Conservation (phyloP, 1,140 invertebrate species). For the Pseudomyrmex gracilis region DNA sequence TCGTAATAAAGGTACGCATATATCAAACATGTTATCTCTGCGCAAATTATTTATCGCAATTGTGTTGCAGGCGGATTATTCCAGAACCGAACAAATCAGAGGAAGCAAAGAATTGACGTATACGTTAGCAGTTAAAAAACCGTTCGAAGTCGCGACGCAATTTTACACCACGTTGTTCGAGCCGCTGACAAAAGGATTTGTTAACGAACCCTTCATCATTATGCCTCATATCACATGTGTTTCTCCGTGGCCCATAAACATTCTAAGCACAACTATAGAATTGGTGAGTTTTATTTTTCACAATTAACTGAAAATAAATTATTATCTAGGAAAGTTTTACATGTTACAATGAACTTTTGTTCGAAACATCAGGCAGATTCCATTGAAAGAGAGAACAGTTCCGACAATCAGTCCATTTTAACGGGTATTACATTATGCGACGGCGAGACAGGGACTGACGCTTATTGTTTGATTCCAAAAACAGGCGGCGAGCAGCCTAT, state of each 20-base stretch:
- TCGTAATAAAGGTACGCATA: conserved; percentile 85
- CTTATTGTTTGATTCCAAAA: conserved; percentile 84
- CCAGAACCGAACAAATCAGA: conserved; percentile 77
- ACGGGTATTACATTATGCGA: conserved; percentile 79
- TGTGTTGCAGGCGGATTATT: conserved; percentile 82
- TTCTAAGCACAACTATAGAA: conserved; percentile 88
- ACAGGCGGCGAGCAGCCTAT: conserved; percentile 85
- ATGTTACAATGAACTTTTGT: background rate
- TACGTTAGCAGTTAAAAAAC: conserved; percentile 88
- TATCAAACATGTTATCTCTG: background rate
- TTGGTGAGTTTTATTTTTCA: conserved; percentile 79
- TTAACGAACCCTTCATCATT: conserved; percentile 89
- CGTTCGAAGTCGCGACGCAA: conserved; percentile 89
- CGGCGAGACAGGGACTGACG: conserved; percentile 86
- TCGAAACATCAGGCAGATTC: conserved; percentile 77
- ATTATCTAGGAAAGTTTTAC: background rate
- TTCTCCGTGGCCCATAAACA: conserved; percentile 90
- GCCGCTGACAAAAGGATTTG: conserved; percentile 88
- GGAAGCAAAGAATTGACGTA: conserved; percentile 87
- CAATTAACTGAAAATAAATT: no score
- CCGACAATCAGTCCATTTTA: conserved; percentile 77
- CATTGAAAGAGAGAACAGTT: conserved; percentile 75
- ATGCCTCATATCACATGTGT: conserved; percentile 89
- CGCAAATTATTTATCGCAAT: conserved; percentile 73
- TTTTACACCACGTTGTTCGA: conserved; percentile 89